Conservation (phyloP, 2,888 invertebrate species). For the Homarus gammarus region DNA sequence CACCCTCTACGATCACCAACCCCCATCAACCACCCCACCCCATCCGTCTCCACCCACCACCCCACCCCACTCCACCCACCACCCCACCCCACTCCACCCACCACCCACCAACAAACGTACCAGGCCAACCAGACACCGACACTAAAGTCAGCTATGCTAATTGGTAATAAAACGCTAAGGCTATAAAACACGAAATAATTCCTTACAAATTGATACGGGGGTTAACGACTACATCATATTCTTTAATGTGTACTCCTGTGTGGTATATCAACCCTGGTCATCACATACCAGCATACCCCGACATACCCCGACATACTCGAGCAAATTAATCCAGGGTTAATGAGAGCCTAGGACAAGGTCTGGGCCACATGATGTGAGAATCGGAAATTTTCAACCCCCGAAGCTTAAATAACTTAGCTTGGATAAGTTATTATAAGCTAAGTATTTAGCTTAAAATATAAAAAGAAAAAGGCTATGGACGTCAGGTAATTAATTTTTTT, state of each 20-base stretch:
- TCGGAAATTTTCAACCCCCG: no score
- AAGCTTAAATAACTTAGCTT: no score
- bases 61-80: neutral
- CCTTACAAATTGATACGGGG: conserved; percentile 57
- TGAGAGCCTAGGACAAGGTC: neutral
- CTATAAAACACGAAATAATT: conserved; percentile 53
- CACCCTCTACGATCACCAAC: no score
- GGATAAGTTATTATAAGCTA: no score
- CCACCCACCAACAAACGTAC: neutral
- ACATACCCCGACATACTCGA: neutral
- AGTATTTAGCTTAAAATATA: no score
- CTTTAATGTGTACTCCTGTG: conserved; percentile 47
- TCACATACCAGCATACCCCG: conserved; percentile 14
- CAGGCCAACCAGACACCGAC: conserved; percentile 24
- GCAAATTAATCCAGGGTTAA: neutral
- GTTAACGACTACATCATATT: conserved; percentile 38
- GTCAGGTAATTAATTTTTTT: no score
- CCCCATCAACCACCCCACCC: neutral
- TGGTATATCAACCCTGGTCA: conserved; percentile 30
- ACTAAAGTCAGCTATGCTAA: conserved; percentile 56
- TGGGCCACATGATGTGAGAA: no score
- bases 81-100: neutral
- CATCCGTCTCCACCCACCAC: conserved; percentile 11
- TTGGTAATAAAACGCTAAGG: conserved; percentile 49
- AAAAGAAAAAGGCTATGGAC: no score